These are phyloP conservation scores for Chrysomallon squamiferum DNA, from an alignment of 1,140 invertebrate genomes.

Conservation along the genomic window DNA sequence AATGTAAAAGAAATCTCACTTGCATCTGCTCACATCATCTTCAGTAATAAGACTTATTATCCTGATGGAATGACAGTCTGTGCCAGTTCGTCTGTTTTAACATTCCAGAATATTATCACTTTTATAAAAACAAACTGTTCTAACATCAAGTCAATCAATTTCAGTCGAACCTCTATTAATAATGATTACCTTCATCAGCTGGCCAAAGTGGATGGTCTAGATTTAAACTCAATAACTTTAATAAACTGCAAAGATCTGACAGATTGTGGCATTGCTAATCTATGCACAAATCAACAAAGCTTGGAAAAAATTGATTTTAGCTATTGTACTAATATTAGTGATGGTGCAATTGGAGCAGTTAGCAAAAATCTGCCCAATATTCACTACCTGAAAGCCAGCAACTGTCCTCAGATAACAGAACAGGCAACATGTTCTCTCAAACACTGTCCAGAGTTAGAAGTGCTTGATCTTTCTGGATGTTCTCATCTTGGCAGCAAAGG, in stretches of 20 bases:
- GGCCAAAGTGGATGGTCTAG: slow-evolving; percentile 65
- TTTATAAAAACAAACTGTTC: slow-evolving; percentile 68
- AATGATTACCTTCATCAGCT: slow-evolving; percentile 67
- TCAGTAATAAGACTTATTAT: slow-evolving; percentile 71
- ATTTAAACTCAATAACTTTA: slow-evolving; percentile 69
- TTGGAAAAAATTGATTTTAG: slow-evolving; percentile 71
- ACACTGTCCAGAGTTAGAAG: slow-evolving; percentile 67
- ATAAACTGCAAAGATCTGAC: slow-evolving; percentile 73
- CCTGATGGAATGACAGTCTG: slow-evolving; percentile 64
- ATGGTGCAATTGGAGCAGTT: slow-evolving; percentile 69
- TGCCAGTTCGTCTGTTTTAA: slow-evolving; percentile 74
- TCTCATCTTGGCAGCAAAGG: slow-evolving; percentile 71
- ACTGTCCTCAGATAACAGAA: slow-evolving; percentile 69
- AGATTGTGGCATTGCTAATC: slow-evolving; percentile 67
- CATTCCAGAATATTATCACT: slow-evolving; percentile 72
- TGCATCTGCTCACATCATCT: slow-evolving; percentile 73
- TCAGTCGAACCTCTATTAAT: slow-evolving; percentile 73
- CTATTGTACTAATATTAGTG: slow-evolving; percentile 70
- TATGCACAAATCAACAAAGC: slow-evolving; percentile 68
- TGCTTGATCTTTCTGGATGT: slow-evolving; percentile 73
- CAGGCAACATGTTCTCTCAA: slow-evolving; percentile 67
- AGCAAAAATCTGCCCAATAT: slow-evolving; percentile 66
- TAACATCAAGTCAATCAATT: slow-evolving; percentile 69
- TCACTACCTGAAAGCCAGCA: slow-evolving; percentile 33
- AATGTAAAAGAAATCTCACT: slow-evolving; percentile 70